These are phyloP conservation scores for Pristionchus maxplancki DNA, from an alignment of 2,888 invertebrate genomes.

Conservation along the genomic window DNA sequence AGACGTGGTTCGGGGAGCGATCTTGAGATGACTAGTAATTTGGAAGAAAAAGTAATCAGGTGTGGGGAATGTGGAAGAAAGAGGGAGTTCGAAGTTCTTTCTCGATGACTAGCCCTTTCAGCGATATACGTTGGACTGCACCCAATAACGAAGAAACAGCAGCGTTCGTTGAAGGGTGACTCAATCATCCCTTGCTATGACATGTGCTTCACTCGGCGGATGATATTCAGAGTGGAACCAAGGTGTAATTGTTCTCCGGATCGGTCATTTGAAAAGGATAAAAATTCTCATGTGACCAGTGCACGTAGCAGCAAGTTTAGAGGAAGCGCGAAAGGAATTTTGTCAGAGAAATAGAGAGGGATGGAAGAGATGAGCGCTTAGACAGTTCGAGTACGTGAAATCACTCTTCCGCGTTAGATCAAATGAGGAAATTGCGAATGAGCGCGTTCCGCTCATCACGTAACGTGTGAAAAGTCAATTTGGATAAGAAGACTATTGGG, in stretches of 20 bases:
- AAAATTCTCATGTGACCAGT: too few relatives aligned
- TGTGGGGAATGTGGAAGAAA: too few relatives aligned
- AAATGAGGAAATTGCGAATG: neutral
- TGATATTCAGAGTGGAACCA: neutral
- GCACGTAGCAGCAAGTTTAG: too few relatives aligned
- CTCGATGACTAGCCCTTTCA: neutral
- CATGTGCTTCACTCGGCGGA: neutral
- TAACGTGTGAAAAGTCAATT: too few relatives aligned
- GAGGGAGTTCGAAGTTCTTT: neutral
- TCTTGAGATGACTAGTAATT: too few relatives aligned
- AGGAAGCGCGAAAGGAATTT: too few relatives aligned
- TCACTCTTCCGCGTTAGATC: neutral
- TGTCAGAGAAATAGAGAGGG: neutral
- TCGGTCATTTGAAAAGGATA: too few relatives aligned
- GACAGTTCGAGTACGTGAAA: neutral
- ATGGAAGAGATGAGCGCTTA: neutral
- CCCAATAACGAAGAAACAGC: too few relatives aligned
- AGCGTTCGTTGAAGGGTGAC: neutral
- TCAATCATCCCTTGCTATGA: neutral
- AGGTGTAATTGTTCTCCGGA: neutral
- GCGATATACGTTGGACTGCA: too few relatives aligned
- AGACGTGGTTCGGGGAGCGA: too few relatives aligned
- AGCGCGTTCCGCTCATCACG: neutral
- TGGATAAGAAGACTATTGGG: too few relatives aligned
- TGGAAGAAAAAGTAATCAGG: too few relatives aligned